A percentile compares a stretch with the other conserved stretches of the same genome.
These are phyloP conservation scores for Lipotes vexillifer DNA, from an alignment of 2,113 vertebrate species.

Conservation along the genomic window DNA sequence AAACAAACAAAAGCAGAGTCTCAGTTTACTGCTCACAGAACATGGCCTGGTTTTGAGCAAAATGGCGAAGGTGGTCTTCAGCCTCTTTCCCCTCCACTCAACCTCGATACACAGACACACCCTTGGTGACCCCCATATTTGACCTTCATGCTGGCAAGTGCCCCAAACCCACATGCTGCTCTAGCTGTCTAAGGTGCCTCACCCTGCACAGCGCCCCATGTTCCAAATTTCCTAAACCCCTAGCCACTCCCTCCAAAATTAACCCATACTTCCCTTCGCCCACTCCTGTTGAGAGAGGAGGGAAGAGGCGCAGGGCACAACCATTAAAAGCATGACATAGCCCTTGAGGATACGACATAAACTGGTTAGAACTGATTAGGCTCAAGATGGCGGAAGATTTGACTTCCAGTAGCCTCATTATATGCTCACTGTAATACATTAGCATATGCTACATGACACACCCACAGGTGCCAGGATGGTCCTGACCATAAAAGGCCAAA, in stretches of 20 bases:
- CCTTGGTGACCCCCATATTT: background rate
- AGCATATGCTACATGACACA: background rate
- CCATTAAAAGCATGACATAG: background rate
- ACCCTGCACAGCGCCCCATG: rapidly evolving
- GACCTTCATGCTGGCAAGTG: background rate
- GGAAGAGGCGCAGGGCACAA: background rate
- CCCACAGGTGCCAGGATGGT: background rate
- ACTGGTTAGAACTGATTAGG: background rate
- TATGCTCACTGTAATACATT: background rate
- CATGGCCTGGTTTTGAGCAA: background rate
- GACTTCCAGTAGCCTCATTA: background rate
- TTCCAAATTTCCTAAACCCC: background rate
- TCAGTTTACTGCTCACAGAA: background rate
- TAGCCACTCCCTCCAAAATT: background rate
- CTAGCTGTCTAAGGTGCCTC: background rate
- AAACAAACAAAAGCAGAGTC: background rate
- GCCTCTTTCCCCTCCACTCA: background rate
- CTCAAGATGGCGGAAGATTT: background rate
- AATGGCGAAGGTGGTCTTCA: background rate
- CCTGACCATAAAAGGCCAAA: background rate
- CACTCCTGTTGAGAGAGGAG: background rate
- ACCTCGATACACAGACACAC: background rate
- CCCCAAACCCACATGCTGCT: background rate
- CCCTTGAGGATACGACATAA: background rate
- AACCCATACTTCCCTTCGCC: background rate